A percentile compares a stretch with the other conserved stretches of the same genome.
These are phyloP conservation scores for Buceros bicornis DNA, from an alignment of 2,797 vertebrate species.

Conservation along the genomic window DNA sequence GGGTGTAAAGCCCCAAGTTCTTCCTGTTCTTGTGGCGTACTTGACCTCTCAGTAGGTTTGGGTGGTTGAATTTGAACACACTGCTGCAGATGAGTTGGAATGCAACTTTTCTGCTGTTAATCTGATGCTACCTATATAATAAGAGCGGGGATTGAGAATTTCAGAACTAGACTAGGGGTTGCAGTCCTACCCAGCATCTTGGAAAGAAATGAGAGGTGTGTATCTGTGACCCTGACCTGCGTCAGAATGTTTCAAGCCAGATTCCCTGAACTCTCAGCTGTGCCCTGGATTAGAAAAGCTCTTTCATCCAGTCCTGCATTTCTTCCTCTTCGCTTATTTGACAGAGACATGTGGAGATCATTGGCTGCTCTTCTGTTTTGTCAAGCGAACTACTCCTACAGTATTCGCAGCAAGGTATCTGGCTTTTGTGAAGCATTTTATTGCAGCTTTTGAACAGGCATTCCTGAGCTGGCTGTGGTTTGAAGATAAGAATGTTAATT, in stretches of 20 bases:
- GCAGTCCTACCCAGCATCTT: not conserved
- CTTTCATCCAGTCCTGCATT: not conserved
- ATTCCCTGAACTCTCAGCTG: not conserved
- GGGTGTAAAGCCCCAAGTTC: not conserved
- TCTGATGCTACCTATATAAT: not conserved
- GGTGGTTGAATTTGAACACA: not conserved
- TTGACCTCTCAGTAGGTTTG: not conserved
- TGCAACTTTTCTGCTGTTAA: not conserved
- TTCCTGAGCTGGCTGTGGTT: slow-evolving; percentile 12
- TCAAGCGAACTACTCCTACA: not conserved
- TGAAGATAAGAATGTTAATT: slow-evolving; percentile 61
- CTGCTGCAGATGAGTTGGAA: not conserved
- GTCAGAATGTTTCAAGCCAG: not conserved
- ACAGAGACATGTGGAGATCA: not conserved
- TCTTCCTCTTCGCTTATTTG: not conserved
- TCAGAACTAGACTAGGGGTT: not conserved
- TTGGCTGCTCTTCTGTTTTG: not conserved
- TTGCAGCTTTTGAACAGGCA: slow-evolving; percentile 19
- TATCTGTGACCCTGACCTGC: not conserved
- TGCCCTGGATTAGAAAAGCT: not conserved
- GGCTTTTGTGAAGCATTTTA: slow-evolving; percentile 43
- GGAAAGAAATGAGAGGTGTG: not conserved
- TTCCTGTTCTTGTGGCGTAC: not conserved
- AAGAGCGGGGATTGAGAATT: not conserved
- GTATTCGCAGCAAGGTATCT: slow-evolving; percentile 16